Conservation (phyloP, 2,888 invertebrate species). For the Stenoptilia bipunctidactyla region DNA sequence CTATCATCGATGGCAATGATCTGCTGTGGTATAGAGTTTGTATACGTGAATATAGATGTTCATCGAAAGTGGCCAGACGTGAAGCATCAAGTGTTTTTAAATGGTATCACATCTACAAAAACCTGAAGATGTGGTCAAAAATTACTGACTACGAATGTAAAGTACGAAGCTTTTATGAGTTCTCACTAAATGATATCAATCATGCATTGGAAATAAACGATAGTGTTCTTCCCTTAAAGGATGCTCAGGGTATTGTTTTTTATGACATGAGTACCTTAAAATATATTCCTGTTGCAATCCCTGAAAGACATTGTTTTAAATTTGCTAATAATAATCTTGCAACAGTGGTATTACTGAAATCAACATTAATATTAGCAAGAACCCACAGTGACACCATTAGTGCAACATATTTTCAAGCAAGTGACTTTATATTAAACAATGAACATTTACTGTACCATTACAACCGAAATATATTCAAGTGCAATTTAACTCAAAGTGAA, state of each 20-base stretch:
- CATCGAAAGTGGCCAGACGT: conserved; percentile 42
- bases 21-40: conserved; percentile 41
- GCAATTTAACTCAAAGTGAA: conserved; percentile 28
- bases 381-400: conserved; percentile 24
- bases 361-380: conserved; percentile 36
- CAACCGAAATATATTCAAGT: conserved; percentile 35
- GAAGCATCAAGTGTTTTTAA: conserved; percentile 33
- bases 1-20: conserved; percentile 33
- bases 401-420: conserved; percentile 41
- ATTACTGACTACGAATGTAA: conserved; percentile 24
- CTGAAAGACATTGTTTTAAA: conserved; percentile 34
- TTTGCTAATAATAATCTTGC: too few species aligned
- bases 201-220: conserved; percentile 37
- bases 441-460: conserved; percentile 34
- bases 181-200: conserved; percentile 33
- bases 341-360: conserved; percentile 34
- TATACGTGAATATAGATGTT: conserved; percentile 29
- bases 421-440: conserved; percentile 34
- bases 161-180: conserved; percentile 39
- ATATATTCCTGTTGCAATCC: conserved; percentile 39
- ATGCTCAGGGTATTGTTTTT: conserved; percentile 34
- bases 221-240: conserved; percentile 40
- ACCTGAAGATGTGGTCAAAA: conserved; percentile 37
- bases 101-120: conserved; percentile 49
- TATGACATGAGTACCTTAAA: conserved; percentile 45